Evolutionary conservation across 1,140 invertebrate genomes (phyloP), one percentile per base, ranked within the genome.

Genomic region (Archegozetes longisetosus): DNA sequence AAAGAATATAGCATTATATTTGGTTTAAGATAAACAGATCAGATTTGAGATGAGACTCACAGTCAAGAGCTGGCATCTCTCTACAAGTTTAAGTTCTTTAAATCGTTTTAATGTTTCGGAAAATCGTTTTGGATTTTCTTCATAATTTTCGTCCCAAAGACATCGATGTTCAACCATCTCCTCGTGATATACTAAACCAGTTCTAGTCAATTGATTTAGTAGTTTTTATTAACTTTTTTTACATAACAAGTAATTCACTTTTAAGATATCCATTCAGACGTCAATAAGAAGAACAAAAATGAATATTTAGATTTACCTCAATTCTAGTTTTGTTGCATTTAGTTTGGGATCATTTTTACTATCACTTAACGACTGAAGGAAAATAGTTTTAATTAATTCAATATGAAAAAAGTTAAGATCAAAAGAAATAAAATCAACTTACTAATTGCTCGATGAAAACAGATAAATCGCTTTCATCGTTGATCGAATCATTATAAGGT

Each of bases 61-160:
- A 55, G 63, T 58, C n/a, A 72, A 56, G 29, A 47, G 56, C 3
- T 62, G 55, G 61, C 73, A 92, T 61, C 84, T 75, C 13, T 83
- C 74, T 25, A 86, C 70, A 46, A 92, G 72, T 17, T 80, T 80
- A 28, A 88, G 71, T 66, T 87, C 79, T 58, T 78, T 70, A 64
- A 86, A 88, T 79, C 84, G 80, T 50, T 85, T 73, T n/a, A 88
- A 71, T 47, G 86, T 73, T 58, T 72, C 71, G 4, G 74, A 79
- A 50, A 88, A 80, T 66, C 89, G 77, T 55, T 83, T 79, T 0
- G 88, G 88, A 66, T 79, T 79, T 71, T 95, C 89, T 2, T 84
- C 83, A 74, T 91, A 86, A 54, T 80, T 78, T 3, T 75, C 64
- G 72, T 92, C 88, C 88, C 88, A 93, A 0, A 85, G 71, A 69